A percentile compares a stretch with the other conserved stretches of the same genome.
These are phyloP conservation scores for Acanthisitta chloris DNA, from an alignment of 2,113 vertebrate genomes.

Conservation along the genomic window DNA sequence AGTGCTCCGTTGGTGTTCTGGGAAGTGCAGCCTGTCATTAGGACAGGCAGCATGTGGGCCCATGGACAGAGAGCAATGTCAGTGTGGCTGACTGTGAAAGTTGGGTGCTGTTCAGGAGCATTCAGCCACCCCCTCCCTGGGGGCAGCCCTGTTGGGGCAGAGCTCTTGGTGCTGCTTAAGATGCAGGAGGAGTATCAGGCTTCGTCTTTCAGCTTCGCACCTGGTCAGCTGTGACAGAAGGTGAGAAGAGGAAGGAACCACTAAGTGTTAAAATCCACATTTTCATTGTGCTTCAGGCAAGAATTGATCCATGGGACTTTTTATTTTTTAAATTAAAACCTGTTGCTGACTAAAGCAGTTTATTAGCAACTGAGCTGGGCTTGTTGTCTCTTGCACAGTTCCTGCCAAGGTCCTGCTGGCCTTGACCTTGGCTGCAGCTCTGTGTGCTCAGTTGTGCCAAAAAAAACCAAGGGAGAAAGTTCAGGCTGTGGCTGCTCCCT, in stretches of 20 bases:
- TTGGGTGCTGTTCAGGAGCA: neutral
- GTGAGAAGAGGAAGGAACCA: neutral
- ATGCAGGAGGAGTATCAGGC: neutral
- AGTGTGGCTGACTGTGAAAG: neutral
- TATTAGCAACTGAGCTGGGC: neutral
- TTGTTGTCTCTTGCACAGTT: neutral
- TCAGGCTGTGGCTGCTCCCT: neutral
- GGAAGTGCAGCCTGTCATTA: neutral
- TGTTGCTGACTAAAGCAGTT: neutral
- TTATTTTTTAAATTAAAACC: neutral
- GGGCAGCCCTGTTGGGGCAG: accelerated
- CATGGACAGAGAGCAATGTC: accelerated
- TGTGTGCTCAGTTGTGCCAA: accelerated
- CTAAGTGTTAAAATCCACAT: neutral
- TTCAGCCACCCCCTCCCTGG: neutral
- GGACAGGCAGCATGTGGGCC: accelerated
- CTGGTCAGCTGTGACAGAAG: neutral
- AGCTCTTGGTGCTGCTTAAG: neutral
- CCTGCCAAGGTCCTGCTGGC: neutral
- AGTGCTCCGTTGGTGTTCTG: accelerated
- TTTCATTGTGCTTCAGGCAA: neutral
- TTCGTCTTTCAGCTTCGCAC: neutral
- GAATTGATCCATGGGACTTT: neutral
- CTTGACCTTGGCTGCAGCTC: neutral
- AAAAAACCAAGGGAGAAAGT: neutral